Conservation (phyloP, 2,113 vertebrate genomes). For the Laticauda colubrina region DNA sequence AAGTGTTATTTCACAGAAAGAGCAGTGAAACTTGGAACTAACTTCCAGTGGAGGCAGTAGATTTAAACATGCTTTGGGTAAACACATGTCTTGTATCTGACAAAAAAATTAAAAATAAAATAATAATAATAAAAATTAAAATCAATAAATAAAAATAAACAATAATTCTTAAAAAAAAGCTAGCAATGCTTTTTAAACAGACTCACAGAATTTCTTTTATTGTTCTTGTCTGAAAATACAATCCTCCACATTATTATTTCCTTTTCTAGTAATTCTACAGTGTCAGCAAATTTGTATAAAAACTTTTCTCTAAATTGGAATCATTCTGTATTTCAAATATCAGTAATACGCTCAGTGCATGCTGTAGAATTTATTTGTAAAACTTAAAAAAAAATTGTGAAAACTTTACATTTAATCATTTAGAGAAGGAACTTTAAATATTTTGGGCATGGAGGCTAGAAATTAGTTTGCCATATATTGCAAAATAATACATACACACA, state of each 20-base stretch:
- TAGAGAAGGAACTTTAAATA: background rate
- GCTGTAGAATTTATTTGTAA: background rate
- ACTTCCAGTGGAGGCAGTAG: background rate
- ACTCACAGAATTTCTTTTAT: background rate
- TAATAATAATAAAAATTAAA: background rate
- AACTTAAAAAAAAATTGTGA: background rate
- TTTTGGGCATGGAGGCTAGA: background rate
- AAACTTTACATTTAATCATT: background rate
- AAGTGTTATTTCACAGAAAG: background rate
- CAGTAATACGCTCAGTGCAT: background rate
- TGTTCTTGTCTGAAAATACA: background rate
- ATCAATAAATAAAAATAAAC: background rate
- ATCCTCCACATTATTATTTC: background rate
- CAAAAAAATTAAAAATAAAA: background rate
- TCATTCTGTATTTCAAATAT: background rate
- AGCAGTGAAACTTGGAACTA: background rate
- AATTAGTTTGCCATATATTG: background rate
- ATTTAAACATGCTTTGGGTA: background rate
- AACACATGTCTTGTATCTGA: background rate
- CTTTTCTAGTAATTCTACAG: background rate
- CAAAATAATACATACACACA: background rate
- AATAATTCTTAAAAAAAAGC: background rate
- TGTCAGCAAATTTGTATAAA: background rate
- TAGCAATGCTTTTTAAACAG: background rate
- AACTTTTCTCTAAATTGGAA: background rate